phyloP scores from a whole-genome alignment of 2,113 vertebrate species.

The Megalops atlanticus region DNA sequence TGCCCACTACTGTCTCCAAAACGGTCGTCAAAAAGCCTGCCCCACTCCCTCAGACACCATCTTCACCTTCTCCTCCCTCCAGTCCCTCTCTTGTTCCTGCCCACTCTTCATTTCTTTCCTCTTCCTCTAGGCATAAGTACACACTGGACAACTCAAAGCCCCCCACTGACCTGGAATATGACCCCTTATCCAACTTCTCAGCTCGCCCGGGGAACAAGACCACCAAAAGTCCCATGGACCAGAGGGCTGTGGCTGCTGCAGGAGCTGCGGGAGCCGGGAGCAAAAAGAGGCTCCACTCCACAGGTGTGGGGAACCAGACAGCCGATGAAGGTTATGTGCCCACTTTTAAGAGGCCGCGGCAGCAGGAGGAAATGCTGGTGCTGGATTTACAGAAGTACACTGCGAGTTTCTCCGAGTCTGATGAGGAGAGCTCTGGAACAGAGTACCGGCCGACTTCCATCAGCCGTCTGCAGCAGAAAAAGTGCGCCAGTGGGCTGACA shows the following conservation, averaged over 20 bases:
- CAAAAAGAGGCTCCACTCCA: conserved; percentile 54
- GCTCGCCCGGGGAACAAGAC: conserved; percentile 78
- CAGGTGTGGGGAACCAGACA: conserved; percentile 38
- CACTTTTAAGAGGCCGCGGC: conserved; percentile 68
- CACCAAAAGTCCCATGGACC: conserved; percentile 62
- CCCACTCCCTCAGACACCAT: conserved; percentile 45
- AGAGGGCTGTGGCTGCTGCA: conserved; percentile 31
- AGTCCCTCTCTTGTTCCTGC: conserved; percentile 39
- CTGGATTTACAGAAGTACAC: conserved; percentile 63
- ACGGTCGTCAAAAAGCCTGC: conserved; percentile 60
- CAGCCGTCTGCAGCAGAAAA: conserved; percentile 59
- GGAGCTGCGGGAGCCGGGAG: conserved; percentile 29
- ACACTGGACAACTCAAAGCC: conserved; percentile 88
- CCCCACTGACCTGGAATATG: conserved; percentile 91
- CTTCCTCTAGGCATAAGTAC: conserved; percentile 79
- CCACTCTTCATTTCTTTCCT: conserved; percentile 6
- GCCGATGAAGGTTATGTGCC: conserved; percentile 70
- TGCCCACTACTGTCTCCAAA: conserved; percentile 78
- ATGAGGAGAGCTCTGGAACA: conserved; percentile 72
- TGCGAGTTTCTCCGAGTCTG: conserved; percentile 83
- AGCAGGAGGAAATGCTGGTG: not conserved
- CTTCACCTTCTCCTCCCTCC: conserved; percentile 38
- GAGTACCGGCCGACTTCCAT: conserved; percentile 62
- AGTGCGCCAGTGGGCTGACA: conserved; percentile 33
- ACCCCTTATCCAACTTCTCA: conserved; percentile 91